Percentiles rank a stretch among this genome's conserved stretches.
phyloP scores from a whole-genome alignment of 2,888 invertebrate species.

The Eupithecia subumbrata region DNA sequence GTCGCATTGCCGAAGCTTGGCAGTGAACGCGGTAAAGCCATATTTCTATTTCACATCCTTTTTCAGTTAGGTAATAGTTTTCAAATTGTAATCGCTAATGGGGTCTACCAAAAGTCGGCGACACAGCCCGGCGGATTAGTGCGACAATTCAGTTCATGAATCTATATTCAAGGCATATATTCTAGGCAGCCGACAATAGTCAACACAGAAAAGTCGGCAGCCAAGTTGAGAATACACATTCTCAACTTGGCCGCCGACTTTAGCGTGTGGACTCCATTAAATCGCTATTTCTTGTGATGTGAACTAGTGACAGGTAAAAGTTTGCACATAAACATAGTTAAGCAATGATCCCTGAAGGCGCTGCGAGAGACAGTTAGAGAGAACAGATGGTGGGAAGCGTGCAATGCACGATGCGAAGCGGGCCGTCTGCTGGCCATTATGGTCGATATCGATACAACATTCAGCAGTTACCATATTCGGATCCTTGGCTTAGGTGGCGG shows the following conservation, averaged over 20 bases:
- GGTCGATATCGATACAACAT: slow-evolving; percentile 66
- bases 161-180: too few relatives aligned
- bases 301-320: slow-evolving; percentile 1
- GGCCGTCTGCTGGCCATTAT: slow-evolving; percentile 70
- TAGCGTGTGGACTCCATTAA: neutral
- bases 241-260: neutral
- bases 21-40: neutral
- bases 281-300: neutral
- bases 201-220: too few relatives aligned
- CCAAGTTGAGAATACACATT: too few relatives aligned
- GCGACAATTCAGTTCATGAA: too few relatives aligned
- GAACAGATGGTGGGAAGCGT: slow-evolving; percentile 70
- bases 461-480: slow-evolving; percentile 92
- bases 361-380: slow-evolving; percentile 37
- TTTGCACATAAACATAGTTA: slow-evolving; percentile 5
- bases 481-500: slow-evolving; percentile 95
- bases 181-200: neutral
- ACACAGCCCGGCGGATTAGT: neutral
- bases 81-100: neutral
- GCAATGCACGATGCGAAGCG: slow-evolving; percentile 78
- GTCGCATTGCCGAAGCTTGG: too few relatives aligned
- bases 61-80: neutral
- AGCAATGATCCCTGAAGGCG: slow-evolving; percentile 46
- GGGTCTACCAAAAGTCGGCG: neutral
- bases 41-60: neutral